Evolutionary conservation across 1,140 invertebrate genomes (phyloP).

Genomic region (Neomicropteryx cornuta): DNA sequence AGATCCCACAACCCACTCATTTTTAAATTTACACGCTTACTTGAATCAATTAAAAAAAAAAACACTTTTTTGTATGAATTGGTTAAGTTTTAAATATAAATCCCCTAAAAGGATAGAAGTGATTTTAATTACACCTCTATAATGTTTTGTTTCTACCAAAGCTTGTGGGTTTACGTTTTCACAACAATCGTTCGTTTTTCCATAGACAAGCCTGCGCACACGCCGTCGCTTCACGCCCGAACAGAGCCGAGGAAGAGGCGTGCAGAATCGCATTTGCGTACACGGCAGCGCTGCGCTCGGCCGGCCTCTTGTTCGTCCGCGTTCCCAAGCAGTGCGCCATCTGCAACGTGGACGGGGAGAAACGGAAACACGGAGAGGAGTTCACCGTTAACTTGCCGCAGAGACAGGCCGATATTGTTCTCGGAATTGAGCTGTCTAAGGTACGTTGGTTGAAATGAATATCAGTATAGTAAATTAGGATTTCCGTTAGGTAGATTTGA

Average conservation of each 20-base stretch:
- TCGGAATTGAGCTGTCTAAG: slow-evolving; percentile 53
- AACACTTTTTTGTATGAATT: too few relatives aligned
- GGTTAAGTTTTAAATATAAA: too few relatives aligned
- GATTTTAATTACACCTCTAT: too few relatives aligned
- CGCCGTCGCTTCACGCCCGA: slow-evolving; percentile 36
- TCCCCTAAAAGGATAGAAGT: too few relatives aligned
- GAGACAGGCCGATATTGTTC: slow-evolving; percentile 61
- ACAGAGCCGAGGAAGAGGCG: slow-evolving; percentile 37
- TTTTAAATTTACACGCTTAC: too few relatives aligned
- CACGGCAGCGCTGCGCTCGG: slow-evolving; percentile 39
- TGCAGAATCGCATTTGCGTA: slow-evolving; percentile 51
- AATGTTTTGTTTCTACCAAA: too few relatives aligned
- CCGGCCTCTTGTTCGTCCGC: slow-evolving; percentile 38
- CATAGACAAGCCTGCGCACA: slow-evolving; percentile 56
- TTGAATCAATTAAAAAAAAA: too few relatives aligned
- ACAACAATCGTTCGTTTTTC: slow-evolving; percentile 8
- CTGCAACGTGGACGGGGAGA: slow-evolving; percentile 45
- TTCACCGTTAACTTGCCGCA: slow-evolving; percentile 55
- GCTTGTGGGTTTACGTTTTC: background rate
- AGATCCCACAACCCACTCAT: too few relatives aligned
- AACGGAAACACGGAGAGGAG: slow-evolving; percentile 40
- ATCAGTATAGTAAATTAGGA: too few relatives aligned
- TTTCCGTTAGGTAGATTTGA: too few relatives aligned
- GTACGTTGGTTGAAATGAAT: slow-evolving; percentile 20
- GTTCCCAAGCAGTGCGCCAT: slow-evolving; percentile 48